Evolutionary conservation across 2,888 invertebrate species (phyloP).

Genomic region (Rhingia rostrata): DNA sequence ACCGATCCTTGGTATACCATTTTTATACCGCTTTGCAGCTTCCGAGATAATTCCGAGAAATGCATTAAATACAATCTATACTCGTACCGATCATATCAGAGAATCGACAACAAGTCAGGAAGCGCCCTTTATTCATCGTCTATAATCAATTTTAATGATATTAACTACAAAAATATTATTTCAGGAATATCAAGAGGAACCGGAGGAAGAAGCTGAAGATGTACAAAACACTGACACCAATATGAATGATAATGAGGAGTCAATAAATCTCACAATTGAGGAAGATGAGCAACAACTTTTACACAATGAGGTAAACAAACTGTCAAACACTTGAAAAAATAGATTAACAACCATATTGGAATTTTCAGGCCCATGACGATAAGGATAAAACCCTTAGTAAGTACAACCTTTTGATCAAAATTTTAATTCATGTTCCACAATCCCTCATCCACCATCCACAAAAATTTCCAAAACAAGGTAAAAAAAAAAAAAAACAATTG

Average conservation of each 20-base stretch:
- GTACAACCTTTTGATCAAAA: slow-evolving; percentile 74
- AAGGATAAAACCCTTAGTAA: slow-evolving; percentile 86
- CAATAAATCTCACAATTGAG: slow-evolving; percentile 90
- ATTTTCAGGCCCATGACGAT: slow-evolving; percentile 83
- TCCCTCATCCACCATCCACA: slow-evolving; percentile 5
- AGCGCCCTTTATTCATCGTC: too few species aligned
- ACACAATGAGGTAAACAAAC: slow-evolving; percentile 87
- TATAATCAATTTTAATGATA: too few species aligned
- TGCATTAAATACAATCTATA: too few species aligned
- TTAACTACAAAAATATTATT: slow-evolving; percentile 1
- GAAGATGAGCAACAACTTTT: slow-evolving; percentile 91
- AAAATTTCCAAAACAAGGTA: slow-evolving; percentile 1
- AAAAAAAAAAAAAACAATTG: slow-evolving; percentile 28
- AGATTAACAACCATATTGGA: not conserved
- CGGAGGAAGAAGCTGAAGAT: slow-evolving; percentile 75
- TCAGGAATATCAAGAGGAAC: slow-evolving; percentile 72
- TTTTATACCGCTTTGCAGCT: too few species aligned
- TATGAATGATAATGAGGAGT: slow-evolving; percentile 88
- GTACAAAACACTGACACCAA: slow-evolving; percentile 77
- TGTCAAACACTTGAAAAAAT: not conserved
- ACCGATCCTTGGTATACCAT: too few species aligned
- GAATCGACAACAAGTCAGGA: too few species aligned
- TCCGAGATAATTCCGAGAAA: too few species aligned
- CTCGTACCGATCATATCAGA: not conserved
- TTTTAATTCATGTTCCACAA: not conserved